phyloP scores from a whole-genome alignment of 2,113 vertebrate species.

The Syngnathus typhle region DNA sequence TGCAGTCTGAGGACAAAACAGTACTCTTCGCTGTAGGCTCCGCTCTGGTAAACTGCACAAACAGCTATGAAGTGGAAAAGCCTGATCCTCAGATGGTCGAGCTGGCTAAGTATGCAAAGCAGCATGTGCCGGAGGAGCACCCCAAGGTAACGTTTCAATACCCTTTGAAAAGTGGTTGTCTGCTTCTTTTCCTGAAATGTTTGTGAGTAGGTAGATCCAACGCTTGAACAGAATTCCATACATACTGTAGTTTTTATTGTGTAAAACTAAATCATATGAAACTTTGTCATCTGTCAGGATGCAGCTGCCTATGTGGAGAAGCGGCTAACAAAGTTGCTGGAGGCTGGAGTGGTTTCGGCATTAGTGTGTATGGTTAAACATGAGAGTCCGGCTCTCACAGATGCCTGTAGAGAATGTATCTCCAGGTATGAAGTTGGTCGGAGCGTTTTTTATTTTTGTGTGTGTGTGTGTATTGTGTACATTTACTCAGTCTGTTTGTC shows the following conservation, averaged over 20 bases:
- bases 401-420: constrained; percentile 86
- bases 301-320: constrained; percentile 76
- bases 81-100: constrained; percentile 94
- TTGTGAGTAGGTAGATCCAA: background rate
- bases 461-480: background rate
- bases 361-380: constrained; percentile 91
- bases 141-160: constrained; percentile 77
- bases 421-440: constrained; percentile 72
- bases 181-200: background rate
- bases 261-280: background rate
- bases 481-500: constrained; percentile 1
- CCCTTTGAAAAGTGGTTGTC: background rate
- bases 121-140: constrained; percentile 92
- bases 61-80: constrained; percentile 91
- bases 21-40: constrained; percentile 91
- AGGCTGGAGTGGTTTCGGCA: constrained; percentile 84
- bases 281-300: constrained; percentile 70
- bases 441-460: background rate
- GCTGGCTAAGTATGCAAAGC: constrained; percentile 94
- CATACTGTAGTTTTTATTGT: background rate
- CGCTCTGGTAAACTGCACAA: constrained; percentile 92
- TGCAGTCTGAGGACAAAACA: constrained; percentile 86
- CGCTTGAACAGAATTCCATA: background rate
- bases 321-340: constrained; percentile 82
- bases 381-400: constrained; percentile 82